Evolutionary conservation across 2,113 vertebrate genomes (phyloP), one percentile per base, ranked within the genome.

Genomic region (Prietella phreatophila): DNA sequence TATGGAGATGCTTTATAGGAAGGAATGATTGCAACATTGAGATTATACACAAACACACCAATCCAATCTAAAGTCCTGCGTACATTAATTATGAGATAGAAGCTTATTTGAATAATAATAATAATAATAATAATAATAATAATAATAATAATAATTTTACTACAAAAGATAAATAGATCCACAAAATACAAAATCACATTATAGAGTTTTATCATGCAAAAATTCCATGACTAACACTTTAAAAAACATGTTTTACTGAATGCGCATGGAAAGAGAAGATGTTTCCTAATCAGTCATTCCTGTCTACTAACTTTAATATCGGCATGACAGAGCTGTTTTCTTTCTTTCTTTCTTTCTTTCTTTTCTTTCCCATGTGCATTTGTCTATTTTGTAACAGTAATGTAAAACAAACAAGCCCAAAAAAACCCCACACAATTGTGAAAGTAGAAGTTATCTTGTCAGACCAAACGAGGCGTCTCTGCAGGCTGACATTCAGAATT

Each of bases 351-450:
- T 14, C 14, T 8, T 39, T 75, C 20, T 25, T 27, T 5, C 33
- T 20, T 58, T 36, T 1, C 10, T 36, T 17, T n/a, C 6, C 19
- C 55, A 58, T 20, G n/a, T 58, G 36, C 36, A 25, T 42, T 75
- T 42, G 30, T 81, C 50, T 58, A 33, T 81, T 81, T 81, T 82
- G 50, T 82, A 58, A 82, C 30, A 82, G 55, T 25, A 81, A 56
- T 82, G 30, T 22, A 75, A 69, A 47, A 47, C 42, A 47, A 7
- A 47, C 42, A 47, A 47, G 0, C 42, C 6, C 42, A 47, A 47
- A 69, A 25, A 63, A 2, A 0, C n/a, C n/a, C n/a, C 10, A 42
- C 36, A 75, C 2, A 78, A n/a, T 50, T 78, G 42, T 50, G 42
- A 78, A 50, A 78, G 36, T 10, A 42, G 10, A 25, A 15, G 42